phyloP scores from a whole-genome alignment of 2,113 vertebrate species.

The Mormyrus iriodes region DNA sequence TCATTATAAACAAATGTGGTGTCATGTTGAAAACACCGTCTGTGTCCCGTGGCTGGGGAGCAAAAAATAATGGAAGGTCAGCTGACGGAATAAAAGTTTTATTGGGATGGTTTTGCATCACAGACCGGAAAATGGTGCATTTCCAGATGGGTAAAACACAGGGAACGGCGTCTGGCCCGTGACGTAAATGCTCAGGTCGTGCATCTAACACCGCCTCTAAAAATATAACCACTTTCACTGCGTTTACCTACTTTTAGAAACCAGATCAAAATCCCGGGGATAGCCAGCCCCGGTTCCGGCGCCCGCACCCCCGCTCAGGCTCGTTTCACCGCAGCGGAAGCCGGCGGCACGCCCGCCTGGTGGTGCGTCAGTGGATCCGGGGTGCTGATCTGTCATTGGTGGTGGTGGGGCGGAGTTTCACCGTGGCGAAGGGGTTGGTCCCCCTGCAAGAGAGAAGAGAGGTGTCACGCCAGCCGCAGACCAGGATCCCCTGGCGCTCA shows the following conservation, averaged over 20 bases:
- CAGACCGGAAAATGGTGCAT: background rate
- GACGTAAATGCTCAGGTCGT: background rate
- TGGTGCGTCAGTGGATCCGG: slow-evolving; percentile 52
- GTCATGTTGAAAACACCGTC: background rate
- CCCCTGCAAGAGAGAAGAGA: slow-evolving; percentile 56
- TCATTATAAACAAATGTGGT: background rate
- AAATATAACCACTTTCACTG: background rate
- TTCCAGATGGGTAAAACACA: background rate
- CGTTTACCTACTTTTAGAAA: background rate
- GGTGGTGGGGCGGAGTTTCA: slow-evolving; percentile 79
- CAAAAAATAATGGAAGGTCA: background rate
- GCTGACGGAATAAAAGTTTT: background rate
- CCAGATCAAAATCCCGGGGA: background rate
- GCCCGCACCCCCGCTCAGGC: background rate
- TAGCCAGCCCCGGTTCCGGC: background rate
- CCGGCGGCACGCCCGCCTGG: background rate
- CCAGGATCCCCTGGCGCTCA: background rate
- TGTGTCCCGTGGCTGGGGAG: background rate
- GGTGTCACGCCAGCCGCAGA: background rate
- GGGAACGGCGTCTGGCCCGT: background rate
- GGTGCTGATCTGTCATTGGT: slow-evolving; percentile 83
- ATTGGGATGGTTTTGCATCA: background rate
- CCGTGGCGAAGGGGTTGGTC: slow-evolving; percentile 84
- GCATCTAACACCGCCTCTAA: background rate
- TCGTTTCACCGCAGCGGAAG: background rate